These are phyloP conservation scores for Sepiola atlantica DNA, from an alignment of 2,888 invertebrate genomes.

Conservation along the genomic window DNA sequence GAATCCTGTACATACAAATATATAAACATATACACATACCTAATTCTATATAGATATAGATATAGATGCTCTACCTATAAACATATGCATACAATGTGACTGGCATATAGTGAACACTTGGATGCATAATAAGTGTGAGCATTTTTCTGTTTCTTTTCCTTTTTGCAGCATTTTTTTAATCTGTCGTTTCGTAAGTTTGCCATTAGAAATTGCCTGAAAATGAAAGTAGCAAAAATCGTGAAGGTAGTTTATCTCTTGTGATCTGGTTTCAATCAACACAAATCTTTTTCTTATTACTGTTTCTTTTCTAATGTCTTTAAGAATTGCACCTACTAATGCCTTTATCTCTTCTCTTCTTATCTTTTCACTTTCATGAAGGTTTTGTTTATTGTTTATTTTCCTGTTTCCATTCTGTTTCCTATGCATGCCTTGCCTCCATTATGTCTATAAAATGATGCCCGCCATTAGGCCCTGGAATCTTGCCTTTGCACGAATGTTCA, in stretches of 20 bases:
- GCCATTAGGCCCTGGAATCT: neutral
- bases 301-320: neutral
- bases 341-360: neutral
- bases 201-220: no score
- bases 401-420: neutral
- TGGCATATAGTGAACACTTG: neutral
- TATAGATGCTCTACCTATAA: neutral
- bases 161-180: no score
- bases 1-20: no score
- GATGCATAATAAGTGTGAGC: no score
- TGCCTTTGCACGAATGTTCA: neutral
- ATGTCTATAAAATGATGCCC: neutral
- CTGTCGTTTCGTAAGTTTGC: no score
- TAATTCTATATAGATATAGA: no score
- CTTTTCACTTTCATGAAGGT: neutral
- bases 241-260: neutral
- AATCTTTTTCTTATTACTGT: neutral
- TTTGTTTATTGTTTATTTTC: neutral
- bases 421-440: neutral
- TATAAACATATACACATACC: no score
- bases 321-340: neutral
- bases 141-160: no score
- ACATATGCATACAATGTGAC: neutral
- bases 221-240: neutral
- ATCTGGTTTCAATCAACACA: neutral